Base-by-base conservation (phyloP, 2,888 invertebrate species). In the Nomada fucata region DNA sequence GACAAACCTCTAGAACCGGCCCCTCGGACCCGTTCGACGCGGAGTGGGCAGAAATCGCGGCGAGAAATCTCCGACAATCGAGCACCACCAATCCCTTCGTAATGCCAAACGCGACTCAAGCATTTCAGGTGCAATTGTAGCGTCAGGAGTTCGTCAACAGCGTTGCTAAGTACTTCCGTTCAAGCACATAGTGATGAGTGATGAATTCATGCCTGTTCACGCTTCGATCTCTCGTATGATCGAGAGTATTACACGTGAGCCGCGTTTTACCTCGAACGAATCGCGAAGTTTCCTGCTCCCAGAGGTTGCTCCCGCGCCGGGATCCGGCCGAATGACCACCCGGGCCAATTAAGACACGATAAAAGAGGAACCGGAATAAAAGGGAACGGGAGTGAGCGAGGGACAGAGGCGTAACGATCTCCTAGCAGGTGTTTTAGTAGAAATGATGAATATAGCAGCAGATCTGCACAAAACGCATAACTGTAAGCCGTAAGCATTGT, bases 1-100 rank as follows among this genome's bases (percentile, higher is more conserved):
- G 87, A 20, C 82, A 89, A 64, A 36, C 86, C 2, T 69, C 59
- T 18, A 73, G 86, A 44, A 89, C 90, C 13, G 91, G 91, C 18
- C 89, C 91, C 0, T 85, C 95, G 23, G 97, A 97, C 94, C 97
- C 97, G 0, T 97, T 97, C 91, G 97, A 97, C 92, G 97, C 97
- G 18, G 97, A 97, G 89, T 97, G 97, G 97, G 97, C 96, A 1
- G 96, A 96, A 75, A 94, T 95, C 64, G 95, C 96, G 1, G 95
- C 96, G 50, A 92, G 93, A 78, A 94, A 94, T 88, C 92, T 94
- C 78, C 93, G 94, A 79, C 94, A 94, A 73, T 84, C 92, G 86
- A 93, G 94, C 86, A 95, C 95, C 79, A 96, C 96, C 67, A 96
- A 96, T 92, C 96, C 96, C 1, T 96, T 96, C 90, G 94, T 95